Conservation (phyloP, 1,140 invertebrate genomes). For the Pogonomyrmex barbatus region DNA sequence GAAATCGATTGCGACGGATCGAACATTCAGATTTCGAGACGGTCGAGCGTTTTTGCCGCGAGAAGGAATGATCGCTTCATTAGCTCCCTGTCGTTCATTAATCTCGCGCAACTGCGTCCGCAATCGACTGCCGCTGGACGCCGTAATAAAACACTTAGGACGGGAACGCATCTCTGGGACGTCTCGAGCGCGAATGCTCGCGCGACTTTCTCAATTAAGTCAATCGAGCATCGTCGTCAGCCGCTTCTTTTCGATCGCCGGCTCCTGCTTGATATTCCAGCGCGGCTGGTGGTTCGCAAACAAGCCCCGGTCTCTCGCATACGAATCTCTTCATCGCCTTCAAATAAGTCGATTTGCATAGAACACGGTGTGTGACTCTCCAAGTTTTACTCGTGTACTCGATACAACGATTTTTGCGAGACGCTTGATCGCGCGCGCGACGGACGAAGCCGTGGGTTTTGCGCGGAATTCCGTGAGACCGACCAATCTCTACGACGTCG, state of each 20-base stretch:
- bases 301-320: slow-evolving; percentile 16
- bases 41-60: slow-evolving; percentile 23
- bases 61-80: slow-evolving; percentile 56
- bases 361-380: background rate
- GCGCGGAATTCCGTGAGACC: background rate
- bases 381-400: slow-evolving; percentile 15
- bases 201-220: slow-evolving; percentile 56
- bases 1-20: background rate
- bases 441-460: background rate
- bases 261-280: slow-evolving; percentile 34
- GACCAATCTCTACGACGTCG: background rate
- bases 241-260: slow-evolving; percentile 14
- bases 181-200: slow-evolving; percentile 5
- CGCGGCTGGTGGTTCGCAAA: slow-evolving; percentile 21
- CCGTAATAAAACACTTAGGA: slow-evolving; percentile 23
- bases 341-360: slow-evolving; percentile 49
- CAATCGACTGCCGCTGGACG: background rate
- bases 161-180: background rate
- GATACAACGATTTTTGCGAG: slow-evolving; percentile 3
- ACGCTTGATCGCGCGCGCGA: background rate
- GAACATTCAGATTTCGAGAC: slow-evolving; percentile 48
- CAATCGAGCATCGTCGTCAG: slow-evolving; percentile 23
- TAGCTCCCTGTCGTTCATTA: slow-evolving; percentile 53
- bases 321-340: slow-evolving; percentile 52
- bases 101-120: slow-evolving; percentile 28